Percentiles rank a stretch among this genome's conserved stretches.
These are phyloP conservation scores for Coenonympha glycerion DNA, from an alignment of 2,888 invertebrate genomes.

Conservation along the genomic window DNA sequence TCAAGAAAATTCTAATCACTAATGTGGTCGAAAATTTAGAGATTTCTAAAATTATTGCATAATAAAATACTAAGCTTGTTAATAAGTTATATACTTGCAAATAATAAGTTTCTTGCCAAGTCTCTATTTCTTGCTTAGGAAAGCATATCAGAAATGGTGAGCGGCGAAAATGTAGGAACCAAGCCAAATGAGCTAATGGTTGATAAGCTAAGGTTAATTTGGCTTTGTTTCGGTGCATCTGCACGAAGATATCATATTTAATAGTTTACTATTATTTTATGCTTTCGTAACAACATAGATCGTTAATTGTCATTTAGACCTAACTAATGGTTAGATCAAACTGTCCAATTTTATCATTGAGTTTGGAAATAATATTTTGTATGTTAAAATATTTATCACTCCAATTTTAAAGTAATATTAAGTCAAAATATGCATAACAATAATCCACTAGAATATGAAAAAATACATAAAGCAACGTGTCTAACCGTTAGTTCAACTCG, in stretches of 20 bases:
- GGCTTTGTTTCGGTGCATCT: constrained; percentile 5
- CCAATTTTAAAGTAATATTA: too few relatives aligned
- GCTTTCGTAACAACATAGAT: background rate
- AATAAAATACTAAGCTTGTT: too few relatives aligned
- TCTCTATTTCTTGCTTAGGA: constrained; percentile 35
- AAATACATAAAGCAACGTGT: too few relatives aligned
- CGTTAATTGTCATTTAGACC: background rate
- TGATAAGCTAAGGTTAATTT: constrained; percentile 60
- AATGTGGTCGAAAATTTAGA: too few relatives aligned
- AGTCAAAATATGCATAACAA: too few relatives aligned
- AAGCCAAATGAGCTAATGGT: constrained; percentile 58
- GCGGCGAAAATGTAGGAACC: constrained; percentile 39
- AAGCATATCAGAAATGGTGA: constrained; percentile 33
- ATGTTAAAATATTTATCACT: too few relatives aligned
- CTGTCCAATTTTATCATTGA: too few relatives aligned
- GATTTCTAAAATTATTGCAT: too few relatives aligned
- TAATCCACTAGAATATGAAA: too few relatives aligned
- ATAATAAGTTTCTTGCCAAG: constrained; percentile 35
- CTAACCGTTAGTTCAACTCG: background rate
- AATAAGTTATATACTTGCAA: background rate
- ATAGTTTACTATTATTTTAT: background rate
- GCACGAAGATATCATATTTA: background rate
- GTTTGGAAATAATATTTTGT: too few relatives aligned
- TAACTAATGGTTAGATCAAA: background rate
- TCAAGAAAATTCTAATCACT: too few relatives aligned